Percentiles rank a stretch among this genome's conserved stretches.
These are phyloP conservation scores for Carcinoscorpius rotundicauda DNA, from an alignment of 1,140 invertebrate species.

Conservation along the genomic window DNA sequence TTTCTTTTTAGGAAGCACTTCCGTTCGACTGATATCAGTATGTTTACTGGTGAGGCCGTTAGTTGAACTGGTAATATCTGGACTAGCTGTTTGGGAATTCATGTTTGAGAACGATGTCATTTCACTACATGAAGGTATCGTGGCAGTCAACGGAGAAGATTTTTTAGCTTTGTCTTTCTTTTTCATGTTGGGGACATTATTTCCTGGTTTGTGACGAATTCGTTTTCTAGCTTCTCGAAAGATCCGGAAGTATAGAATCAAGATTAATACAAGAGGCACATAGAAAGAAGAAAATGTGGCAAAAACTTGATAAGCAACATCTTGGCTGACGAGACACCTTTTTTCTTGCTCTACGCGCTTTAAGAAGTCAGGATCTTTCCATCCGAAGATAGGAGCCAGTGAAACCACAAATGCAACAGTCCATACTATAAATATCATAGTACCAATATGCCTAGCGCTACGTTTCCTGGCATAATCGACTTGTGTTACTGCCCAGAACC, in stretches of 20 bases:
- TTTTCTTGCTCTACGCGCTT: conserved; percentile 62
- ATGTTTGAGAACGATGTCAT: no score
- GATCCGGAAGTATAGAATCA: conserved; percentile 88
- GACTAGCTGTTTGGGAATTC: no score
- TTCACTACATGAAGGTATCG: no score
- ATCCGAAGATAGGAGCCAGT: conserved; percentile 69
- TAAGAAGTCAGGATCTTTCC: conserved; percentile 74
- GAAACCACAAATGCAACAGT: conserved; percentile 70
- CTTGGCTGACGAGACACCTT: conserved; percentile 83
- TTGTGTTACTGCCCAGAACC: conserved; percentile 93
- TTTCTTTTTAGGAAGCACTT: no score
- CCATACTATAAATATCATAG: conserved; percentile 86
- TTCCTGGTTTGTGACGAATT: conserved; percentile 51
- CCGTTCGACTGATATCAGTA: no score
- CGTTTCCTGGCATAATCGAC: conserved; percentile 88
- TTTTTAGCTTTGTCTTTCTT: no score
- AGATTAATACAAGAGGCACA: conserved; percentile 80
- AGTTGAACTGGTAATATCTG: no score
- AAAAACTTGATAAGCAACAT: conserved; percentile 62
- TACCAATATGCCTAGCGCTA: conserved; percentile 63
- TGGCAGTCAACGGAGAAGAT: no score
- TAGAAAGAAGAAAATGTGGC: conserved; percentile 90
- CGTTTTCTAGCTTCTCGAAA: conserved; percentile 75
- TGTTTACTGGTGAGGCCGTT: no score
- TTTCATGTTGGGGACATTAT: conserved; percentile 8